A percentile compares a stretch with the other conserved stretches of the same genome.
Evolutionary conservation across 2,888 invertebrate genomes (phyloP).

Genomic region (Lasioglossum figueresi): DNA sequence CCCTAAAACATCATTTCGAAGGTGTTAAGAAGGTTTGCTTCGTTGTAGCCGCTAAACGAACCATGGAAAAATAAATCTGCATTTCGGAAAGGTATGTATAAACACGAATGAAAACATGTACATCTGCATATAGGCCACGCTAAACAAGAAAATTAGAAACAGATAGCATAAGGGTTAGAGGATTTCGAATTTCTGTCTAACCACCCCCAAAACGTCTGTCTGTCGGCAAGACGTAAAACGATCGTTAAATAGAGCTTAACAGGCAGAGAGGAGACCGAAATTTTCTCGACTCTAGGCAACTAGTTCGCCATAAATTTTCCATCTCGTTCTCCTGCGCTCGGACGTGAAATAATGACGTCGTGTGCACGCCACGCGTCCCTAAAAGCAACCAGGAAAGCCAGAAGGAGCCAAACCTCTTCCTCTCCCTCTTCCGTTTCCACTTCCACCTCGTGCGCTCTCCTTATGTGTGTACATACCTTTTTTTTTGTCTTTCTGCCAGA

Average conservation of each 20-base stretch:
- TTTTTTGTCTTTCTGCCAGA: slow-evolving; percentile 68
- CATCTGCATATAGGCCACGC: not conserved
- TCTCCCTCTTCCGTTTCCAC: slow-evolving; percentile 62
- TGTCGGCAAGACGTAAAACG: slow-evolving; percentile 4
- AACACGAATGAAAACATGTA: not conserved
- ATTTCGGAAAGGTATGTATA: too few relatives aligned
- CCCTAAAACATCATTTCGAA: too few relatives aligned
- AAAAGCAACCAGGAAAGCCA: slow-evolving; percentile 57
- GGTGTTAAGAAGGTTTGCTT: too few relatives aligned
- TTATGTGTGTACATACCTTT: slow-evolving; percentile 19
- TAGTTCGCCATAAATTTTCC: slow-evolving; percentile 68
- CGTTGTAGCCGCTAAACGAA: too few relatives aligned
- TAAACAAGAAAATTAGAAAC: not conserved
- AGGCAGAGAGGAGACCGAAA: slow-evolving; percentile 10
- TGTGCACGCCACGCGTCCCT: slow-evolving; percentile 75
- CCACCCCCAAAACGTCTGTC: not conserved
- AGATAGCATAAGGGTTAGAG: not conserved
- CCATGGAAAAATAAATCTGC: too few relatives aligned
- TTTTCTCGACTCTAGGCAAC: slow-evolving; percentile 59
- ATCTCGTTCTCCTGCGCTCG: slow-evolving; percentile 23
- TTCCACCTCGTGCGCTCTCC: slow-evolving; percentile 17
- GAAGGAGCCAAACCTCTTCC: slow-evolving; percentile 30
- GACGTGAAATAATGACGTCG: slow-evolving; percentile 73
- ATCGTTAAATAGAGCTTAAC: slow-evolving; percentile 37
- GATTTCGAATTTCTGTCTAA: not conserved